Base-by-base conservation (phyloP, 2,797 vertebrate genomes). In the Mormyrus hasselquistii region DNA sequence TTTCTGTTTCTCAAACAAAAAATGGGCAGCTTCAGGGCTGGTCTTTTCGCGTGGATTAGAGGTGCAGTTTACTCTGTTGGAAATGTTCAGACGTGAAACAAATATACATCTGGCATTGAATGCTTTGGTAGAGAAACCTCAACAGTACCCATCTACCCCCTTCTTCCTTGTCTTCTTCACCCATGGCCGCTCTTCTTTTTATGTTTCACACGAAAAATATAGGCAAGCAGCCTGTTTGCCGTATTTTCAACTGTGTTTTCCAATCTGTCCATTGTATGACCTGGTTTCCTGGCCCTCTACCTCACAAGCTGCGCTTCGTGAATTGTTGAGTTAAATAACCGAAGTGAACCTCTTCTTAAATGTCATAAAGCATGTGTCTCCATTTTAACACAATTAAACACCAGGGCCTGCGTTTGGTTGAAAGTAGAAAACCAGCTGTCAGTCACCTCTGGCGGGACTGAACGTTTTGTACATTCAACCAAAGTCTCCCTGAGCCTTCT, bases 191-290 rank as follows among this genome's bases (percentile, higher is more conserved):
- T 90, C 49, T 2, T 87, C 41, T 92, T 87, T 92, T 89, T 84
- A 73, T 34, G 88, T 86, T 90, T 76, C 50, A 53, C 88, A 92
- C 69, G 87, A 93, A 83, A 95, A 95, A 95, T 95, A 94, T 94
- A 93, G 93, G 38, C 93, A 92, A 93, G 88, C 92, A 87, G 25
- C 16, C 16, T 88, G 90, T 91, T 91, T 91, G 92, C 94, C 93
- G 94, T 96, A 94, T 95, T 95, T 95, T 93, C 90, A 91, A 91
- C 91, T 90, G 94, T 95, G 93, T 95, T 95, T 95, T 96, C 93
- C 94, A 89, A 86, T 34, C 49, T 44, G 57, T 65, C 44, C 25
- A 0, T 53, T 14, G 49, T 62, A 89, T 44, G 84, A 52, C 73
- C 5, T 34, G 50, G 52, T 87, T 8, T 6, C 9, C 44, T 38